These are phyloP conservation scores for Octodon degus DNA, from an alignment of 2,113 vertebrate species.

Conservation along the genomic window DNA sequence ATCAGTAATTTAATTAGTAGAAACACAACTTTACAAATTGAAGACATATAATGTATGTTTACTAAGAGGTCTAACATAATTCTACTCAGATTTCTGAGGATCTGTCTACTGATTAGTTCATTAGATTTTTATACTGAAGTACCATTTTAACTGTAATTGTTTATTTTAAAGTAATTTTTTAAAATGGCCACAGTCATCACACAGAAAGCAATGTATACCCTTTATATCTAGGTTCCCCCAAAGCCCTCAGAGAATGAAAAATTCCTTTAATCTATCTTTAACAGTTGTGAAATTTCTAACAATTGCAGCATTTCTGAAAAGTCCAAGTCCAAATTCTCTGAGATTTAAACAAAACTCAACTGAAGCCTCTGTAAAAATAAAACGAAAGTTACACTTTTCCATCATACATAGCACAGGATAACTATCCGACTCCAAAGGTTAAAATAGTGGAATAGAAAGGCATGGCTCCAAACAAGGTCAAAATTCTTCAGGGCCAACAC, in stretches of 20 bases:
- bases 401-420: not conserved
- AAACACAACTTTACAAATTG: not conserved
- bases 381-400: not conserved
- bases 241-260: not conserved
- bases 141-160: not conserved
- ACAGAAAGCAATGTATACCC: not conserved
- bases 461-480: not conserved
- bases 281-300: not conserved
- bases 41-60: not conserved
- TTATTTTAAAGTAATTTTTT: slow-evolving; percentile 30
- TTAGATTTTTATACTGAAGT: not conserved
- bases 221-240: no score
- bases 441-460: not conserved
- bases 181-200: not conserved
- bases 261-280: not conserved
- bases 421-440: not conserved
- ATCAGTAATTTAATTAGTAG: not conserved
- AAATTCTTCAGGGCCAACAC: not conserved
- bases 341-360: not conserved
- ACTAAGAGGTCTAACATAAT: not conserved
- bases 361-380: not conserved
- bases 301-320: not conserved
- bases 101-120: not conserved
- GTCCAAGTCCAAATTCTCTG: not conserved
- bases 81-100: not conserved